Percentiles rank a stretch among this genome's conserved stretches.
phyloP scores from a whole-genome alignment of 1,140 invertebrate genomes.

The Glossosoma conforme region DNA sequence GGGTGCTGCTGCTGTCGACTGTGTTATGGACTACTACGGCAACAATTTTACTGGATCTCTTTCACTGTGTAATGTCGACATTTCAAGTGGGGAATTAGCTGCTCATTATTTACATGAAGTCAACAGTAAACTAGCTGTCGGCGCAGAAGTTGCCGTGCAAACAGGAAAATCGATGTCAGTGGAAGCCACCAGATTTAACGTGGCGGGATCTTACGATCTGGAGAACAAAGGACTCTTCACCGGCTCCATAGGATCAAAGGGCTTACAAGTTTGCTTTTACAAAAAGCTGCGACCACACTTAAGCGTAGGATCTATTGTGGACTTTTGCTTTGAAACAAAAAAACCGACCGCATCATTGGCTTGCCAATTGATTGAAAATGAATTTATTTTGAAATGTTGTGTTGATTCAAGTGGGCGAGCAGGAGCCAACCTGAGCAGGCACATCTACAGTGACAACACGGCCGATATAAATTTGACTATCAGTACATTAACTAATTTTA shows the following conservation, averaged over 20 bases:
- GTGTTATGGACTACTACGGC: slow-evolving; percentile 23
- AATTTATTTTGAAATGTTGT: slow-evolving; percentile 8
- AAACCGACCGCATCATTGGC: slow-evolving; percentile 15
- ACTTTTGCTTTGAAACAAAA: slow-evolving; percentile 20
- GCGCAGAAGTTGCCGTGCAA: slow-evolving; percentile 22
- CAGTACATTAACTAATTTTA: slow-evolving; percentile 14
- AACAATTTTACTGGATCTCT: slow-evolving; percentile 22
- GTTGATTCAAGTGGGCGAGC: slow-evolving; percentile 17
- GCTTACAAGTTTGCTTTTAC: slow-evolving; percentile 21
- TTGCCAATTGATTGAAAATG: slow-evolving; percentile 18
- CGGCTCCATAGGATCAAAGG: slow-evolving; percentile 16
- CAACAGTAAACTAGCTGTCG: slow-evolving; percentile 14
- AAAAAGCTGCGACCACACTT: slow-evolving; percentile 19
- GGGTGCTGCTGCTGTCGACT: slow-evolving; percentile 10
- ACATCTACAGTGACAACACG: slow-evolving; percentile 7
- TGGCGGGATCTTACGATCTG: slow-evolving; percentile 19
- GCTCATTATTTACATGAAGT: slow-evolving; percentile 24
- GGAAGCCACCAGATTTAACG: slow-evolving; percentile 5
- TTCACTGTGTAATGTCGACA: slow-evolving; percentile 9
- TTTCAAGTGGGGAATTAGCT: slow-evolving; percentile 11
- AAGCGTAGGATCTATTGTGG: slow-evolving; percentile 18
- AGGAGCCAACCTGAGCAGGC: slow-evolving; percentile 15
- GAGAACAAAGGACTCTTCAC: slow-evolving; percentile 6
- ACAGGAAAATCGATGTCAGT: not conserved
- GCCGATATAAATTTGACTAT: slow-evolving; percentile 13